Conservation (phyloP, 1,140 invertebrate genomes). For the Hetaerina americana region DNA sequence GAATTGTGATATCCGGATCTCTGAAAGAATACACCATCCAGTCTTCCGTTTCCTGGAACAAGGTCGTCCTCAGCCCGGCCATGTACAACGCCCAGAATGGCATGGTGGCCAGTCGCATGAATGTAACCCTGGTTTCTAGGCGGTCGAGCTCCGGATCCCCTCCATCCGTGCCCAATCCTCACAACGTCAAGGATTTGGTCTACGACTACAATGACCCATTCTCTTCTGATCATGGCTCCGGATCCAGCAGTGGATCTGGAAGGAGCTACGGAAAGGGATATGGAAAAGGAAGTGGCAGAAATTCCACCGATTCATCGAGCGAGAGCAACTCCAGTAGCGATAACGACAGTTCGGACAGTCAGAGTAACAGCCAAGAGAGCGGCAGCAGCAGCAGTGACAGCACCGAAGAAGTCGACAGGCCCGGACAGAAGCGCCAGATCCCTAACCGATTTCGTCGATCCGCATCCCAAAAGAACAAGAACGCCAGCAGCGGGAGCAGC, state of each 20-base stretch:
- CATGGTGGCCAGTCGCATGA: slow-evolving; percentile 42
- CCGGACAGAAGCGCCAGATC: slow-evolving; percentile 22
- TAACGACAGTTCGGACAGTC: too few species aligned
- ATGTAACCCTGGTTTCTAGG: slow-evolving; percentile 33
- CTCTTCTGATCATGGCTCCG: slow-evolving; percentile 5
- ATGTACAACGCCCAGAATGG: slow-evolving; percentile 35
- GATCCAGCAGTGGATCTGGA: neutral
- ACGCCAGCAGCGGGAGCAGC: neutral
- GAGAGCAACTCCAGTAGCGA: slow-evolving; percentile 13
- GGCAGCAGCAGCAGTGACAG: slow-evolving; percentile 4
- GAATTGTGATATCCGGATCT: slow-evolving; percentile 37
- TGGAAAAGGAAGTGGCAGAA: neutral
- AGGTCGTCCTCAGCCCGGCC: slow-evolving; percentile 37
- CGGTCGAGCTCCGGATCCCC: slow-evolving; percentile 17
- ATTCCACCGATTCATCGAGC: slow-evolving; percentile 8
- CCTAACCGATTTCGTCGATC: slow-evolving; percentile 3
- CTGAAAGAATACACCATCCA: slow-evolving; percentile 43
- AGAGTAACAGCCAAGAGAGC: too few species aligned
- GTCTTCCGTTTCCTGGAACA: slow-evolving; percentile 41
- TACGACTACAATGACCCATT: slow-evolving; percentile 31
- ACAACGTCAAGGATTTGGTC: slow-evolving; percentile 37
- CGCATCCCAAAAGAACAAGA: slow-evolving; percentile 6
- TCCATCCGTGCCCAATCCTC: slow-evolving; percentile 20
- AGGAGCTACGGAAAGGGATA: neutral
- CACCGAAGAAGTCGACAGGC: slow-evolving; percentile 14